A percentile compares a stretch with the other conserved stretches of the same genome.
These are phyloP conservation scores for Glareola pratincola DNA, from an alignment of 2,113 vertebrate genomes.

Conservation along the genomic window DNA sequence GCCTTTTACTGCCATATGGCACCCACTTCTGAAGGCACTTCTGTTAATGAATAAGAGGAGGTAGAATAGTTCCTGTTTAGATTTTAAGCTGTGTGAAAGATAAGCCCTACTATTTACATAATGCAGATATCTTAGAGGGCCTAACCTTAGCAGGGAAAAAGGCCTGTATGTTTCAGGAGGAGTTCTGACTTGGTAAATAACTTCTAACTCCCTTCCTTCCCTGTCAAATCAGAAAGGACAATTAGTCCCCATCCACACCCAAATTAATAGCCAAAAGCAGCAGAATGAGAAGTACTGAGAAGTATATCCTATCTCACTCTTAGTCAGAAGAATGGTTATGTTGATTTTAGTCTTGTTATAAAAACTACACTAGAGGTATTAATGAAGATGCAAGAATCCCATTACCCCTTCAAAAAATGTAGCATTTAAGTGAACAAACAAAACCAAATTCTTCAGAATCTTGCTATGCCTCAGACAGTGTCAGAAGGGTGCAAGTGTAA, in stretches of 20 bases:
- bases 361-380: background rate
- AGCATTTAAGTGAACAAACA: background rate
- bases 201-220: background rate
- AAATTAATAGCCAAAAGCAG: background rate
- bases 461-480: background rate
- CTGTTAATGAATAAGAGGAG: conserved; percentile 8
- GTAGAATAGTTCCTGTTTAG: background rate
- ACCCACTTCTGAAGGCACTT: conserved; percentile 28
- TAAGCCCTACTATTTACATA: background rate
- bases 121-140: background rate
- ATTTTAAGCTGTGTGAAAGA: background rate
- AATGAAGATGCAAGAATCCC: background rate
- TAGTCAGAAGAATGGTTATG: background rate
- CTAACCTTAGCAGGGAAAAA: background rate
- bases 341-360: background rate
- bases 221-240: background rate
- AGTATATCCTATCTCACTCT: background rate
- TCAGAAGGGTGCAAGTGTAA: background rate
- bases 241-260: background rate
- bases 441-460: background rate
- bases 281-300: background rate
- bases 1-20: background rate
- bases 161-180: background rate
- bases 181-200: background rate
- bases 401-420: background rate